phyloP scores from a whole-genome alignment of 1,140 invertebrate species.

The Ericerus pela region DNA sequence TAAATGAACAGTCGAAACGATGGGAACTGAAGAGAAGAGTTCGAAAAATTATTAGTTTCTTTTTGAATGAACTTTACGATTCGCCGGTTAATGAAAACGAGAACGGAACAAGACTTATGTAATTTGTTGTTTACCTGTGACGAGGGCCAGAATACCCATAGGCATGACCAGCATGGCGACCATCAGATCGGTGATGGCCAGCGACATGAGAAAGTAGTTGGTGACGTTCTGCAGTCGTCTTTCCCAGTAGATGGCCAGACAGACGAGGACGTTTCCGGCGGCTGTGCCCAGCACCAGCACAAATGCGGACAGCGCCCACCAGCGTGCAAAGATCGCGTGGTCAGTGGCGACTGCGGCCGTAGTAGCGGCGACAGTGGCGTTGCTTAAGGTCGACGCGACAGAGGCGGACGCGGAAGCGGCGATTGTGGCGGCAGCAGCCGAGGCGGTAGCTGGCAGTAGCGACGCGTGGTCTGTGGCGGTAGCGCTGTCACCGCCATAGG shows the following conservation, averaged over 20 bases:
- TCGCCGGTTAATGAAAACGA: too few species aligned
- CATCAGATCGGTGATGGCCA: slow-evolving; percentile 88
- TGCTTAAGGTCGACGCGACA: too few species aligned
- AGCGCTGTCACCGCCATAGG: too few species aligned
- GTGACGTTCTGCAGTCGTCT: slow-evolving; percentile 82
- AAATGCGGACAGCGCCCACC: slow-evolving; percentile 55
- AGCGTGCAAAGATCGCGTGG: slow-evolving; percentile 1
- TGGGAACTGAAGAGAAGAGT: too few species aligned
- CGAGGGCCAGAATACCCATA: slow-evolving; percentile 60
- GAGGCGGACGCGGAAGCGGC: too few species aligned
- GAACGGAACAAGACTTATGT: neutral
- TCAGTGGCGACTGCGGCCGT: neutral
- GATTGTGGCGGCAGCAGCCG: neutral
- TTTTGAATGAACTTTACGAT: too few species aligned
- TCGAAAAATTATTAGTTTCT: too few species aligned
- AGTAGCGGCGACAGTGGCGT: neutral
- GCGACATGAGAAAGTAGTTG: slow-evolving; percentile 89
- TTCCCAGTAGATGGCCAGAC: slow-evolving; percentile 78
- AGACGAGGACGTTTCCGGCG: slow-evolving; percentile 85
- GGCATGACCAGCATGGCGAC: slow-evolving; percentile 86
- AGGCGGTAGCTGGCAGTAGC: neutral
- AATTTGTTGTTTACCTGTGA: slow-evolving; percentile 42
- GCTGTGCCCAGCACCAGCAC: slow-evolving; percentile 74
- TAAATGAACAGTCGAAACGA: too few species aligned
- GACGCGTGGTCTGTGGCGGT: too few species aligned